Evolutionary conservation across 2,113 vertebrate species (phyloP).

Genomic region (Patagioenas fasciata): DNA sequence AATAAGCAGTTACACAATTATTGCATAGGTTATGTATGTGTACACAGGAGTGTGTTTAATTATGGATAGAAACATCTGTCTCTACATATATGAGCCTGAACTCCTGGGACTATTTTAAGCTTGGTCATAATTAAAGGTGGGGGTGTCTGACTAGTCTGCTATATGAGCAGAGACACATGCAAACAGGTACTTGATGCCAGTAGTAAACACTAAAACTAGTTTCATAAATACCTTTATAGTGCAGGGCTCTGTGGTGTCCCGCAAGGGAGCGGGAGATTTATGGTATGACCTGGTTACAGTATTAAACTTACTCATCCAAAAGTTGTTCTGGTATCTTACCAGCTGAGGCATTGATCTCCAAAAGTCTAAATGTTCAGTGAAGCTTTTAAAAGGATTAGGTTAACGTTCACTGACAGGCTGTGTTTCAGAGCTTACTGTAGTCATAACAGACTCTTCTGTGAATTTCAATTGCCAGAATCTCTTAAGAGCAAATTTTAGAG

Average conservation of each 20-base stretch:
- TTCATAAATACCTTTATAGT: neutral
- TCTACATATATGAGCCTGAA: neutral
- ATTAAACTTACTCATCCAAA: neutral
- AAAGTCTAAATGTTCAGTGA: neutral
- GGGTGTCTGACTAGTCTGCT: neutral
- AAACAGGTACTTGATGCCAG: neutral
- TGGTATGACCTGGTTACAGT: neutral
- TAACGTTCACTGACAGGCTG: neutral
- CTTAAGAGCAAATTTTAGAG: neutral
- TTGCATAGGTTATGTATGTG: neutral
- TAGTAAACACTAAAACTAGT: neutral
- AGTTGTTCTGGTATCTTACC: neutral
- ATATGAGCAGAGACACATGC: neutral
- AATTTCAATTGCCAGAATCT: neutral
- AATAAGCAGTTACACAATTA: neutral
- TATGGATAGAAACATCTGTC: neutral
- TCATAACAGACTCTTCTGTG: neutral
- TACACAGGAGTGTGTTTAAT: neutral
- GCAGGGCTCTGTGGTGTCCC: neutral
- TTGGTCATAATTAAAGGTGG: neutral
- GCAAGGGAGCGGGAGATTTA: neutral
- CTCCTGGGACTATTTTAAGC: neutral
- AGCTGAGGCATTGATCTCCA: neutral
- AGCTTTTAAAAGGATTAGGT: neutral
- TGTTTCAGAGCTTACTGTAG: neutral